Percentiles rank a stretch among this genome's conserved stretches.
Evolutionary conservation across 2,888 invertebrate genomes (phyloP).

Genomic region (Cheilosia soror): DNA sequence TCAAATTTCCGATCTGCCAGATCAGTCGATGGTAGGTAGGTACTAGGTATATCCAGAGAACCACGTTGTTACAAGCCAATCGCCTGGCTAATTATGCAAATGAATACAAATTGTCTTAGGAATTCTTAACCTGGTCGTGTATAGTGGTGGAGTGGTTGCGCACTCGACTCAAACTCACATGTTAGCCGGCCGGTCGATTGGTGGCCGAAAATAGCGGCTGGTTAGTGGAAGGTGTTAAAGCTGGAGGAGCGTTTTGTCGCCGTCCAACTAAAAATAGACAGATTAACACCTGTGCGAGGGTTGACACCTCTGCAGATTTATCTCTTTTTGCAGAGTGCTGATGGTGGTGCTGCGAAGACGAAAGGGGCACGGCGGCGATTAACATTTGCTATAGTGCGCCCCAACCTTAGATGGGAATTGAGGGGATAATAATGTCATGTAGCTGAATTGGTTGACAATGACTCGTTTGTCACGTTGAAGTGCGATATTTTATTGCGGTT

Average conservation of each 20-base stretch:
- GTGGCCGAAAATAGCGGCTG: slow-evolving; percentile 36
- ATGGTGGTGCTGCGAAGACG: neutral
- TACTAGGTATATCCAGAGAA: neutral
- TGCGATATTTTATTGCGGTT: slow-evolving; percentile 45
- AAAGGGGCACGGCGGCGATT: slow-evolving; percentile 19
- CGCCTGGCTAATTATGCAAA: slow-evolving; percentile 65
- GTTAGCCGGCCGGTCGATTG: neutral
- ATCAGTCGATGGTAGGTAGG: slow-evolving; percentile 17
- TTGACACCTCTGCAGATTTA: slow-evolving; percentile 60
- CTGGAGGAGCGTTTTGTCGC: slow-evolving; percentile 34
- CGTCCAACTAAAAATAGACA: slow-evolving; percentile 54
- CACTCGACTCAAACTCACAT: neutral
- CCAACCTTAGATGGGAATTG: slow-evolving; percentile 48
- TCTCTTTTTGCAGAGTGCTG: slow-evolving; percentile 1
- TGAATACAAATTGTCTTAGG: slow-evolving; percentile 64
- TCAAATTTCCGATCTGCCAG: slow-evolving; percentile 42
- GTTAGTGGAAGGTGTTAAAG: slow-evolving; percentile 22
- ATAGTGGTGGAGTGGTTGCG: neutral
- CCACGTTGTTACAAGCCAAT: slow-evolving; percentile 33
- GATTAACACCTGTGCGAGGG: slow-evolving; percentile 68
- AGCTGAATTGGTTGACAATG: slow-evolving; percentile 28
- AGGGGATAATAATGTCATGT: slow-evolving; percentile 2
- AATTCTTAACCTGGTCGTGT: slow-evolving; percentile 26
- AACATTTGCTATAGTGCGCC: slow-evolving; percentile 28
- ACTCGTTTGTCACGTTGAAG: slow-evolving; percentile 43